These are phyloP conservation scores for Triplophysa siluroides DNA, from an alignment of 2,113 vertebrate genomes.

Conservation along the genomic window DNA sequence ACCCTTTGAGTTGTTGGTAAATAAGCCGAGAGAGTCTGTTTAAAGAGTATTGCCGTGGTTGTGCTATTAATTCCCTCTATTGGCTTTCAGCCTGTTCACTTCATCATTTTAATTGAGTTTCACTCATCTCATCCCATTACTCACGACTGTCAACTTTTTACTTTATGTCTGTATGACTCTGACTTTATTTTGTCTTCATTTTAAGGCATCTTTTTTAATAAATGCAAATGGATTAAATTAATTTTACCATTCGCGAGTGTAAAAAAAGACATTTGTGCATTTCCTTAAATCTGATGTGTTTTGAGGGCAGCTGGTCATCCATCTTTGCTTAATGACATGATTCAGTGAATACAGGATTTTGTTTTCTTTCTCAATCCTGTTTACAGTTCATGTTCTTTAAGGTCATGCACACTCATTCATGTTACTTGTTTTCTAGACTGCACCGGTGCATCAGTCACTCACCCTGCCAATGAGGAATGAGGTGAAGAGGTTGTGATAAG, in stretches of 20 bases:
- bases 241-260: background rate
- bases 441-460: background rate
- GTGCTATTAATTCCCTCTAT: constrained; percentile 5
- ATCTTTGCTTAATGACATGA: constrained; percentile 10
- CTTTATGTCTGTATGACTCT: background rate
- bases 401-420: background rate
- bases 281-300: background rate
- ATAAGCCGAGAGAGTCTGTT: background rate
- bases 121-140: no score
- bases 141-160: no score
- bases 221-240: background rate
- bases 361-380: constrained; percentile 3
- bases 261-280: background rate
- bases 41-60: constrained; percentile 23
- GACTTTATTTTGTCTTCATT: background rate
- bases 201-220: background rate
- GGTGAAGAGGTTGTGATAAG: constrained; percentile 1
- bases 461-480: background rate
- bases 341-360: background rate
- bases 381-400: constrained; percentile 39
- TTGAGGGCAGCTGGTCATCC: background rate
- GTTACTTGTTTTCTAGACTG: constrained; percentile 27
- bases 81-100: constrained; percentile 23
- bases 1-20: background rate
- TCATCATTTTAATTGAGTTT: constrained; percentile 23